Conservation (phyloP, 2,888 invertebrate species). For the Netelia virgata region DNA sequence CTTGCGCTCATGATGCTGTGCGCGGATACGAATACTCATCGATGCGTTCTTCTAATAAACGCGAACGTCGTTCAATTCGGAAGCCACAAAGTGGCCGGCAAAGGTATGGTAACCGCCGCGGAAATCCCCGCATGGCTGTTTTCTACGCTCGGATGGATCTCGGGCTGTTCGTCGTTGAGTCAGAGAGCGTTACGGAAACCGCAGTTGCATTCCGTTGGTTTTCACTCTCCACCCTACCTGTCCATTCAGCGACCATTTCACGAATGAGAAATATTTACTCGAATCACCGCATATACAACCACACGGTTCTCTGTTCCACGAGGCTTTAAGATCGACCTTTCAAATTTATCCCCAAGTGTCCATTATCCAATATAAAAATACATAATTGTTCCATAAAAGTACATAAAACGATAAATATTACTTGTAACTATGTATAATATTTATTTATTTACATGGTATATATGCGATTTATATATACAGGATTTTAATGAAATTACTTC, state of each 20-base stretch:
- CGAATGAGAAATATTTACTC: conserved; percentile 76
- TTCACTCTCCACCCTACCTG: conserved; percentile 64
- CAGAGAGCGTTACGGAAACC: conserved; percentile 30
- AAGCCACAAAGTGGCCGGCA: conserved; percentile 78
- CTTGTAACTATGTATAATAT: too few relatives aligned
- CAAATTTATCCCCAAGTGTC: neutral
- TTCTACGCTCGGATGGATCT: conserved; percentile 74
- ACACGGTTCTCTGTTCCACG: neutral
- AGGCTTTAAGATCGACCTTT: conserved; percentile 7
- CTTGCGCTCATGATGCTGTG: conserved; percentile 4
- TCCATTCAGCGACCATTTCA: neutral
- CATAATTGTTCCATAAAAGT: too few relatives aligned
- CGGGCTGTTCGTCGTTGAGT: conserved; percentile 57
- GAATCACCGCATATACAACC: conserved; percentile 71
- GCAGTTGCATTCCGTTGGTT: conserved; percentile 76
- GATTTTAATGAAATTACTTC: too few relatives aligned
- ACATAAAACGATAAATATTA: too few relatives aligned
- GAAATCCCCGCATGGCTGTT: conserved; percentile 74
- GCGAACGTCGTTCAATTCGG: conserved; percentile 74
- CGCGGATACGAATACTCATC: neutral
- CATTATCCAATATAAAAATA: too few relatives aligned
- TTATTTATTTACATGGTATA: too few relatives aligned
- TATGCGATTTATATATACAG: too few relatives aligned
- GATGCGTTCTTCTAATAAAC: conserved; percentile 74
- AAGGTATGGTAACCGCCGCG: conserved; percentile 75